These are phyloP conservation scores for Mus minutoides DNA, from an alignment of 2,797 vertebrate species.

Conservation along the genomic window DNA sequence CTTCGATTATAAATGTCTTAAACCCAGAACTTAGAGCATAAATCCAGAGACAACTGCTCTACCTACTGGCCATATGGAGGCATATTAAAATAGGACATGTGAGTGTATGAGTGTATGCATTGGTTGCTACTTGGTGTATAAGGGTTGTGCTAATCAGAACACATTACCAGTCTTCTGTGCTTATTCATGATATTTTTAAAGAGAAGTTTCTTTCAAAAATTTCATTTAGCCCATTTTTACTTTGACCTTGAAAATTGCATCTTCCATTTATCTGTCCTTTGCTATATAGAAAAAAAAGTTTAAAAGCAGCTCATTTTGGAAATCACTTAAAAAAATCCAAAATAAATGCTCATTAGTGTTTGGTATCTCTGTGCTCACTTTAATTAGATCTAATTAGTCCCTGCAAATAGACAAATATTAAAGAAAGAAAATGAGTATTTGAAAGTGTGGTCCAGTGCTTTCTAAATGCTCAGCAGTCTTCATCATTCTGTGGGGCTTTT, in stretches of 20 bases:
- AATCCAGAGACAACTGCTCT: background rate
- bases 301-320: slow-evolving; percentile 72
- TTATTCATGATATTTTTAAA: background rate
- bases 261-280: background rate
- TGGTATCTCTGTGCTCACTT: slow-evolving; percentile 68
- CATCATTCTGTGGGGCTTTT: slow-evolving; percentile 56
- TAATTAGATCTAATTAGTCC: slow-evolving; percentile 74
- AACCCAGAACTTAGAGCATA: background rate
- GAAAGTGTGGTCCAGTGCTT: slow-evolving; percentile 55
- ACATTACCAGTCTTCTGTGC: background rate
- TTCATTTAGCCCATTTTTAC: background rate
- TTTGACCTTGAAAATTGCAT: background rate
- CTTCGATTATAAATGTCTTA: background rate
- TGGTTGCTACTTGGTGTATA: background rate
- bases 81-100: background rate
- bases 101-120: background rate
- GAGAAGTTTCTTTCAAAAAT: background rate
- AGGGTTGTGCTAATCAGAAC: background rate
- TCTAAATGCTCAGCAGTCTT: slow-evolving; percentile 65
- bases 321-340: slow-evolving; percentile 78
- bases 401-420: slow-evolving; percentile 67
- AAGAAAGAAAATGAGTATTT: slow-evolving; percentile 78
- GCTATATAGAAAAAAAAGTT: background rate
- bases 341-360: slow-evolving; percentile 78
- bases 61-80: background rate